These are phyloP conservation scores for Catocala sponsa DNA, from an alignment of 2,888 invertebrate species.

Conservation along the genomic window DNA sequence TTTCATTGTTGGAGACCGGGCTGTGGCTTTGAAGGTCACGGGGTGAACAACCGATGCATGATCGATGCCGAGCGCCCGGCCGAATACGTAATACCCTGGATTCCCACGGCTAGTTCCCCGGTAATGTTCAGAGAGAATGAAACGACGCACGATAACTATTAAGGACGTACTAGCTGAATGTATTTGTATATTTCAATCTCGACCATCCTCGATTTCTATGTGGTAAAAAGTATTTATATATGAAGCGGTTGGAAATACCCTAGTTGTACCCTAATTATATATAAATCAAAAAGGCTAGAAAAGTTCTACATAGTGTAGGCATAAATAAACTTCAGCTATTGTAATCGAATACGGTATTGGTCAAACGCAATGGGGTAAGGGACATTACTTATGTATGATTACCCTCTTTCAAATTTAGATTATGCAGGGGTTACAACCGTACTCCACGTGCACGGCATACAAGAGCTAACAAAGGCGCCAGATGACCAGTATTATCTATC, in stretches of 20 bases:
- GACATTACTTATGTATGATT: conserved; percentile 20
- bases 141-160: conserved; percentile 12
- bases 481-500: conserved; percentile 4
- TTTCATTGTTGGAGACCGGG: conserved; percentile 42
- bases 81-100: conserved; percentile 60
- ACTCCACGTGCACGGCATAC: conserved; percentile 4
- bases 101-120: conserved; percentile 36
- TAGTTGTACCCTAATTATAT: not conserved
- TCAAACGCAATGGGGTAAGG: conserved; percentile 19
- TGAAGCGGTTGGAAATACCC: not conserved
- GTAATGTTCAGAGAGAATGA: conserved; percentile 29
- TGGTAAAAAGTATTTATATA: conserved; percentile 1
- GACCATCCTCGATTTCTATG: not conserved
- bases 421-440: conserved; percentile 3
- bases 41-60: conserved; percentile 66
- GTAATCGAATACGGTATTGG: conserved; percentile 16
- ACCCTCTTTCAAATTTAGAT: conserved; percentile 17
- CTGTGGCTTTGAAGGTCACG: conserved; percentile 51
- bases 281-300: not conserved
- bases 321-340: conserved; percentile 6
- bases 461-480: conserved; percentile 1
- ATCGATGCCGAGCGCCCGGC: conserved; percentile 60
- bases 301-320: not conserved
- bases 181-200: conserved; percentile 1
- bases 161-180: not conserved